Evolutionary conservation across 2,113 vertebrate genomes (phyloP).

Genomic region (Patagioenas fasciata): DNA sequence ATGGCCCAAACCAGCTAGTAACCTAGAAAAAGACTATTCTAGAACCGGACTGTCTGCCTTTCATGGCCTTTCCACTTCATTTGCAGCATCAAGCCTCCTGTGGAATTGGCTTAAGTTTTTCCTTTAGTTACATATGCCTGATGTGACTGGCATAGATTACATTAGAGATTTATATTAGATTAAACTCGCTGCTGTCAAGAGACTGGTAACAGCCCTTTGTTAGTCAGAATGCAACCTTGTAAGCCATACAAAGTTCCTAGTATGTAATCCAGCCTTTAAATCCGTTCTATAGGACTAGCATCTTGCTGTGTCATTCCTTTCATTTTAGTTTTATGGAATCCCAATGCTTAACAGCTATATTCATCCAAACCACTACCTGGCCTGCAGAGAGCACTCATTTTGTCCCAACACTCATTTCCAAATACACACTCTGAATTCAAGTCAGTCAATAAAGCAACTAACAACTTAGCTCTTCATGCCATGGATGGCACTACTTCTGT

Average conservation of each 20-base stretch:
- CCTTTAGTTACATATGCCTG: background rate
- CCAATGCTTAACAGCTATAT: background rate
- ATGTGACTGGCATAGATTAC: background rate
- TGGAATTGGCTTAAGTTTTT: background rate
- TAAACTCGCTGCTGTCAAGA: background rate
- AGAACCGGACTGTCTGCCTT: background rate
- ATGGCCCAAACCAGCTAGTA: background rate
- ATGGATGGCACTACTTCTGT: background rate
- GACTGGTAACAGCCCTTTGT: background rate
- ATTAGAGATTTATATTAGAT: background rate
- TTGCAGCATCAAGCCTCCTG: background rate
- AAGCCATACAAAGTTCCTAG: background rate
- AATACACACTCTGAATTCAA: background rate
- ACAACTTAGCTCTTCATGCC: background rate
- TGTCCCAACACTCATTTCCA: background rate
- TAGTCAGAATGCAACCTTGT: background rate
- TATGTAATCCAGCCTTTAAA: background rate
- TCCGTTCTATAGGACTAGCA: background rate
- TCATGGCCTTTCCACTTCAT: background rate
- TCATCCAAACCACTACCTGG: background rate
- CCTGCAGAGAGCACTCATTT: background rate
- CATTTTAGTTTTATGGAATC: background rate
- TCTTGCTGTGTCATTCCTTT: slow-evolving; percentile 65
- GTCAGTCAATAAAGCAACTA: background rate
- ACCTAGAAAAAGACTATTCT: background rate